Base-by-base conservation (phyloP, 2,797 vertebrate genomes). In the Cyclura pinguis region DNA sequence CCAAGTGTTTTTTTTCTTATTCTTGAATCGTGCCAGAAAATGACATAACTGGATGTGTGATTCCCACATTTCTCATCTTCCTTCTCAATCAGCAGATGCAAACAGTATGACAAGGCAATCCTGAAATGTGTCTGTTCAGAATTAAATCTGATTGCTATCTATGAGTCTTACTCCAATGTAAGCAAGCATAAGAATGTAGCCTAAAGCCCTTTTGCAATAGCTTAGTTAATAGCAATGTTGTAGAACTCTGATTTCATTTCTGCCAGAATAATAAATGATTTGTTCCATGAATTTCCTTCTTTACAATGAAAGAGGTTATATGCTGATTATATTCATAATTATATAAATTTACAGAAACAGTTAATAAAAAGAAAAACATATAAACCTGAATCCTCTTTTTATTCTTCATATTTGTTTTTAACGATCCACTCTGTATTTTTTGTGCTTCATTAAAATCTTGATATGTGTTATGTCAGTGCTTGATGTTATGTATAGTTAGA, bases 1-100 rank as follows among this genome's bases (percentile, higher is more conserved):
- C 62, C 47, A 88, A 85, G 80, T 67, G 64, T 0, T 29, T 69
- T 80, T 67, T 64, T 35, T 4, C 38, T 80, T n/a, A 81, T 88
- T 55, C 47, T 57, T 81, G 64, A 67, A 80, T 27, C 80, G 20
- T 10, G 59, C 87, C 50, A 72, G 47, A 50, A 82, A 72, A 81
- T 73, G 64, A 80, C 14, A 47, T 78, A 87, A 35, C 42, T 52
- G n/a, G 32, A 87, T n/a, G 32, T 47, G 80, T 35, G 18, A 88
- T 69, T 69, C 78, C 42, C 32, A 74, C 29, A 88, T 38, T 88
- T 88, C 52, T 74, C 80, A n/a, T 78, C 64, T 73, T 74, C 80
- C 16, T 88, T 83, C 80, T 74, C 87, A 32, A 74, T 73, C 10
- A 74, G 80, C 52, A 73, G 72, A 74, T 73, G 32, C 38, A 35